Conservation (phyloP, 2,888 invertebrate genomes). For the Pteria penguin region DNA sequence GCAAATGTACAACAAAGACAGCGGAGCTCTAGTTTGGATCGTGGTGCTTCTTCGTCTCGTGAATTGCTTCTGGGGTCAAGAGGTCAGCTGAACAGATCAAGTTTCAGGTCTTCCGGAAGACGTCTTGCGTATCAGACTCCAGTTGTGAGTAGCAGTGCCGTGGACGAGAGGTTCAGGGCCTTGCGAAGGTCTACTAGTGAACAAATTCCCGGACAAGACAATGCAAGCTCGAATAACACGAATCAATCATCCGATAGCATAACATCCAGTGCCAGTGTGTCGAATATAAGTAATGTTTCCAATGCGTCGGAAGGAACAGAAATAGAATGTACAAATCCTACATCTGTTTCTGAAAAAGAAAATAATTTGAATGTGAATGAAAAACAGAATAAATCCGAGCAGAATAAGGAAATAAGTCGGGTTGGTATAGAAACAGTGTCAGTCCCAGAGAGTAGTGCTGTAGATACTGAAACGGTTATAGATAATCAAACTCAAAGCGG, state of each 20-base stretch:
- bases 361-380: background rate
- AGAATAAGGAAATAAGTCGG: no score
- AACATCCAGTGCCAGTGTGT: no score
- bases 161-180: background rate
- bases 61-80: slow-evolving; percentile 7
- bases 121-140: background rate
- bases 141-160: background rate
- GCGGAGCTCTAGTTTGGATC: slow-evolving; percentile 16
- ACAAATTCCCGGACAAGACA: background rate
- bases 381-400: background rate
- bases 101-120: slow-evolving; percentile 7
- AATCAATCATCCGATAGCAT: background rate
- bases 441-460: background rate
- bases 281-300: no score
- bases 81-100: background rate
- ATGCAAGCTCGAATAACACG: background rate
- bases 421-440: background rate
- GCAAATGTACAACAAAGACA: background rate
- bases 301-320: background rate
- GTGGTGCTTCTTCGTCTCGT: slow-evolving; percentile 9
- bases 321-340: background rate
- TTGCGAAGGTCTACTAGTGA: background rate
- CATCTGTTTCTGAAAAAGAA: background rate
- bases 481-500: background rate
- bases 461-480: background rate